Conservation (phyloP, 2,113 vertebrate genomes). For the Fulica atra region DNA sequence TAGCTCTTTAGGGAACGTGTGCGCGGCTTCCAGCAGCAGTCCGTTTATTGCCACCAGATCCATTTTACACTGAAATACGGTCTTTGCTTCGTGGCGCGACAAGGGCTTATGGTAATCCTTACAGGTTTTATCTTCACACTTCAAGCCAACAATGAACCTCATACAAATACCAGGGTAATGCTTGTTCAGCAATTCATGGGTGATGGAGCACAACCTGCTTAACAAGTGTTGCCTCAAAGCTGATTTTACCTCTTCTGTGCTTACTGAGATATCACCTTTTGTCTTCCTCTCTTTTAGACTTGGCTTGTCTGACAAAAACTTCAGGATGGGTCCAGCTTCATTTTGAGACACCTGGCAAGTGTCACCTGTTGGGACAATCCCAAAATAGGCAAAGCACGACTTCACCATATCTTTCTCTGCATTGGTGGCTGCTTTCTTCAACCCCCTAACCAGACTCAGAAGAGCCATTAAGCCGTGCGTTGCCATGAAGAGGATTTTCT, state of each 20-base stretch:
- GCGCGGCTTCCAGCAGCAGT: conserved; percentile 73
- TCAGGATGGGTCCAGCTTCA: conserved; percentile 71
- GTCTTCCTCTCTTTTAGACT: conserved; percentile 62
- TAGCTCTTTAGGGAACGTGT: conserved; percentile 60
- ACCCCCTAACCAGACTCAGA: conserved; percentile 66
- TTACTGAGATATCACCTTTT: conserved; percentile 65
- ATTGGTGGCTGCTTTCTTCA: conserved; percentile 75
- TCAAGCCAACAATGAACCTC: conserved; percentile 74
- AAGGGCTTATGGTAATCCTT: conserved; percentile 69
- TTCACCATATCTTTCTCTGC: conserved; percentile 81
- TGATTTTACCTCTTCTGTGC: conserved; percentile 66
- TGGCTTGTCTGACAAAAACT: conserved; percentile 51
- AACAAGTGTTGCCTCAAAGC: conserved; percentile 75
- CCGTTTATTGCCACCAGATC: conserved; percentile 74
- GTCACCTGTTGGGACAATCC: conserved; percentile 71
- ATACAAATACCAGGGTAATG: conserved; percentile 70
- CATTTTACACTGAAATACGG: conserved; percentile 72
- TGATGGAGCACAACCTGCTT: conserved; percentile 69
- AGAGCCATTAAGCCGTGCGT: conserved; percentile 59
- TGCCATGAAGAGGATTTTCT: conserved; percentile 58
- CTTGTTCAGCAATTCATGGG: conserved; percentile 15
- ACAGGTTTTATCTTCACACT: conserved; percentile 70
- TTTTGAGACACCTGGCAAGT: conserved; percentile 73
- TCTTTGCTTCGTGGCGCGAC: conserved; percentile 65
- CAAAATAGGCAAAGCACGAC: conserved; percentile 81